Base-by-base conservation (phyloP, 2,888 invertebrate species). In the Ypsolopha scabrella region DNA sequence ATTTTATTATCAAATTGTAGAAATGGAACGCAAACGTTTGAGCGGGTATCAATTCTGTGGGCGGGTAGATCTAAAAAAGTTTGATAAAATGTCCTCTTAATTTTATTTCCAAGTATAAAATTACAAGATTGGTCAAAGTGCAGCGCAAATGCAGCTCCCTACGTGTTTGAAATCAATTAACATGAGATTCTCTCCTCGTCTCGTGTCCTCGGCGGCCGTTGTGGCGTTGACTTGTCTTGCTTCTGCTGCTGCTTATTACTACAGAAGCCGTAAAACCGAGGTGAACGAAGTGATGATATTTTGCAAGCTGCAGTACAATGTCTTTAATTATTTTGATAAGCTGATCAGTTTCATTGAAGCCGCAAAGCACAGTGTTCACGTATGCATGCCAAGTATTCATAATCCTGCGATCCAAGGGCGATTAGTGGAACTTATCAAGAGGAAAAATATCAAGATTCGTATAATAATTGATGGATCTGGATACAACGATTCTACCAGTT, bases 211-310 rank as follows among this genome's bases (percentile, higher is more conserved):
- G 62, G 78, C 73, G 55, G 81, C 75, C 60, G 82, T 70, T 51
- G 60, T 86, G 58, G 80, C 77, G 34, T 52, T 83, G 60, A 77
- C 81, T 62, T 86, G 81, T 72, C 75, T 69, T 55, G 72, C 81
- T 50, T 75, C 80, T 51, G 82, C 80, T 41, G 85, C 82, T 46
- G 81, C 80, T 39, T 82, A 75, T 61, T 85, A 72, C 61, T 82
- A 77, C 61, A 80, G 67, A 63, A 77, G 70, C 56, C 72, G 82
- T 51, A 75, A 60, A 53, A 59, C 66, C 34, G 78, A 78, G 56
- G 61, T 82, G 54, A 85, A 86, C 60, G 83, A 86, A 71, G 85
- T 86, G 52, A 85, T 86, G 85, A 80, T 85, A 56, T 86, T 86
- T 65, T 85, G 85, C 62, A 85, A 86, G 66, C 64, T 86, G 49